Conservation (phyloP, 2,888 invertebrate species). For the Caenorhabditis sp. region DNA sequence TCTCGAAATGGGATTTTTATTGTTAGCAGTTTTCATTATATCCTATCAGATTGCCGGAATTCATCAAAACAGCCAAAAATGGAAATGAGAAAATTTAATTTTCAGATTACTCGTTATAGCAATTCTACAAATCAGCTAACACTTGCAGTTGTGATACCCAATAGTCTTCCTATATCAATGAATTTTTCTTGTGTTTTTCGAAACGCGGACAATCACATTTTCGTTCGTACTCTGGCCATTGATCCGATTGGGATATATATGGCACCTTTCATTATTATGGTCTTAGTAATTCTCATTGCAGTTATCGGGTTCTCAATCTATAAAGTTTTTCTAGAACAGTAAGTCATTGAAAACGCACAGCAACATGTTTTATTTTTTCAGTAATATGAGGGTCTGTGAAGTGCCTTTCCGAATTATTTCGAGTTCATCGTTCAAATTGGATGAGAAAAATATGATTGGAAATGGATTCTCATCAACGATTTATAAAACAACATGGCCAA, state of each 20-base stretch:
- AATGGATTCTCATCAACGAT: conserved; percentile 15
- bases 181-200: neutral
- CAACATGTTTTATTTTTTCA: neutral
- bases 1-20: no score
- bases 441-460: conserved; percentile 2
- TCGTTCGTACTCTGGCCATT: neutral
- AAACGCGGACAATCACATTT: neutral
- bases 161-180: neutral
- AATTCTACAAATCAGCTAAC: neutral
- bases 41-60: no score
- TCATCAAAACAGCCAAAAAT: no score
- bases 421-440: neutral
- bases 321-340: no score
- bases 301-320: no score
- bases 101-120: neutral
- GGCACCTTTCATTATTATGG: no score
- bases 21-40: no score
- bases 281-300: no score
- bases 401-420: neutral
- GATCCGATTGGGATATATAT: neutral
- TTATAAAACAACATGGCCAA: neutral
- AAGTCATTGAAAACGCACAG: no score
- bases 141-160: neutral
- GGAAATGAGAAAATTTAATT: neutral
- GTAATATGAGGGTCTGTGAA: neutral